Evolutionary conservation across 2,888 invertebrate genomes (phyloP), one percentile per base, ranked within the genome.

Genomic region (Campaea margaritaria): DNA sequence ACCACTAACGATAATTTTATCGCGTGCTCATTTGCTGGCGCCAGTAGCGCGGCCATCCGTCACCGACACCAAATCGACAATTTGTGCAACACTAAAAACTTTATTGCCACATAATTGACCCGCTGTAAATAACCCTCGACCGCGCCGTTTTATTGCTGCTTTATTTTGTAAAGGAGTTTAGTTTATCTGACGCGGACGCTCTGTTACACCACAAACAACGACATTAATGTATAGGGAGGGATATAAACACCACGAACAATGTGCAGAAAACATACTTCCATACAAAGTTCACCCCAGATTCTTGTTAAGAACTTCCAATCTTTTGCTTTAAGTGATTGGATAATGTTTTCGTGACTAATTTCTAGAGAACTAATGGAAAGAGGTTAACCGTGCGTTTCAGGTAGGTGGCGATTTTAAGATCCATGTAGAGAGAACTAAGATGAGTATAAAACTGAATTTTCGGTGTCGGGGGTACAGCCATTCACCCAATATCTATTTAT

Each of bases 1-100:
- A 93, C 91, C 85, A 87, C 91, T 93, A 93, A 93, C 92, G 93
- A 92, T 93, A 92, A 93, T 93, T 93, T 93, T 93, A 93, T 93
- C 92, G 92, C 89, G 90, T 91, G 92, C 93, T 93, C 92, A 93
- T 93, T 93, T 92, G 89, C 85, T 83, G 91, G 87, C 91, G 88
- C 88, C 89, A 86, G 88, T 81, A 86, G 87, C 87, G 85, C 83
- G 86, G 81, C 88, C 86, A 91, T 91, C 87, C 89, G 90, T 92
- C 91, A 91, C 85, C 81, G 83, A 82, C 79, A 81, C 85, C 86
- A 88, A 90, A 91, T 88, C 89, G 90, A 82, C 90, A 88, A 92
- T 91, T 91, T 89, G 90, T 87, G 85, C 85, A 86, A 85, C 87
- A 90, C 89, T 91, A 89, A 91, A 90, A 91, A 86, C 86, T 90